Conservation (phyloP, 2,113 vertebrate species). For the Romanogobio albipinnatus region DNA sequence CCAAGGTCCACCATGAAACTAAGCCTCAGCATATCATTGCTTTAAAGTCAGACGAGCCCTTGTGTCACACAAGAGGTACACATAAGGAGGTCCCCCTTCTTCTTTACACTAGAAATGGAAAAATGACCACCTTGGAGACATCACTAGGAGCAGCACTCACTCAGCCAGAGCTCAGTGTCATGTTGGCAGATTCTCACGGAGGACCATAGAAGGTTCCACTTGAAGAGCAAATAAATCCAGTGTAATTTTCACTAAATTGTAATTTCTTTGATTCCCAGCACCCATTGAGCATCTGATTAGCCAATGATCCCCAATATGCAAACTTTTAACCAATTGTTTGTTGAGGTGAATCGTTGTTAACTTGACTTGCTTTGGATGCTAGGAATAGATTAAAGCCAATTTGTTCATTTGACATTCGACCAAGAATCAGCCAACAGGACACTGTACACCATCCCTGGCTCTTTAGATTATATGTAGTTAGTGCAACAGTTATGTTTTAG, state of each 20-base stretch:
- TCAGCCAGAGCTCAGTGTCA: conserved; percentile 57
- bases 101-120: conserved; percentile 77
- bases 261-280: conserved; percentile 56
- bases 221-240: conserved; percentile 1
- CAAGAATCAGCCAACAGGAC: conserved; percentile 64
- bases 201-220: not conserved
- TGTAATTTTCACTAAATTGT: not conserved
- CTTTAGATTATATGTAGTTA: conserved; percentile 49
- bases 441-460: conserved; percentile 59
- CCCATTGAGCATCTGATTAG: not conserved
- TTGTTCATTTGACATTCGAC: conserved; percentile 25
- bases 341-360: conserved; percentile 60
- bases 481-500: conserved; percentile 59
- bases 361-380: conserved; percentile 47
- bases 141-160: conserved; percentile 65
- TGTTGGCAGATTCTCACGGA: conserved; percentile 60
- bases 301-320: conserved; percentile 58
- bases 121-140: conserved; percentile 50
- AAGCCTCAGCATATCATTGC: conserved; percentile 59
- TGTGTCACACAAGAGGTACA: conserved; percentile 80
- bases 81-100: conserved; percentile 79
- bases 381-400: conserved; percentile 43
- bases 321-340: conserved; percentile 81
- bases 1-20: conserved; percentile 7
- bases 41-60: conserved; percentile 79